Conservation (phyloP, 2,888 invertebrate genomes). For the Nomada flava region DNA sequence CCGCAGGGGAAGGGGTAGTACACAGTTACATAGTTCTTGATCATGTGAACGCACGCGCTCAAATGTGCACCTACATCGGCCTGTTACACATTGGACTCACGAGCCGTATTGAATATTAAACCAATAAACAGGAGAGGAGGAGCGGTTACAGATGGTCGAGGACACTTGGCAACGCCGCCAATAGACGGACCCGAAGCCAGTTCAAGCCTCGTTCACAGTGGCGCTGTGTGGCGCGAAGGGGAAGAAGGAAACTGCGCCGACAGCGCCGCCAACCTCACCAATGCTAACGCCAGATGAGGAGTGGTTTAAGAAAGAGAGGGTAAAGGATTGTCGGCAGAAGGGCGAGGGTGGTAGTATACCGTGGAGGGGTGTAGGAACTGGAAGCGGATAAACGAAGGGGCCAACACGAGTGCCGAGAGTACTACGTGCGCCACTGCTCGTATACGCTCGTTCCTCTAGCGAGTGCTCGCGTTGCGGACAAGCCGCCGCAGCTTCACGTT, state of each 20-base stretch:
- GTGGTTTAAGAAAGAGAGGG: slow-evolving; percentile 63
- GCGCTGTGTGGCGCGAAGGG: slow-evolving; percentile 67
- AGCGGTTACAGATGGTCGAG: slow-evolving; percentile 76
- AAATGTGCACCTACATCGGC: slow-evolving; percentile 64
- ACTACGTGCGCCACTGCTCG: slow-evolving; percentile 64
- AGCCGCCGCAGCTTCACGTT: background rate
- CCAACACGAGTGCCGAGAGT: slow-evolving; percentile 68
- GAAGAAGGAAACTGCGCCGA: slow-evolving; percentile 70
- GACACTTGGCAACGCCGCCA: slow-evolving; percentile 76
- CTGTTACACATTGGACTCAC: slow-evolving; percentile 70
- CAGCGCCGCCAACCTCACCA: slow-evolving; percentile 62
- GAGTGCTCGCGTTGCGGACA: slow-evolving; percentile 54
- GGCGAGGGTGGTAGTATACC: slow-evolving; percentile 58
- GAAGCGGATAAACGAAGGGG: slow-evolving; percentile 65
- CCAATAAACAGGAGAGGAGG: slow-evolving; percentile 75
- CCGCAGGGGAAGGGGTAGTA: slow-evolving; percentile 1
- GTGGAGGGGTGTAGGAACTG: slow-evolving; percentile 65
- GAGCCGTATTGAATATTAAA: slow-evolving; percentile 78
- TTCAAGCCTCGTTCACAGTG: slow-evolving; percentile 71
- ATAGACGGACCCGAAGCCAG: slow-evolving; percentile 67
- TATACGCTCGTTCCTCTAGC: slow-evolving; percentile 57
- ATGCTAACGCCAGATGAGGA: slow-evolving; percentile 57
- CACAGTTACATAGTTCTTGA: slow-evolving; percentile 56
- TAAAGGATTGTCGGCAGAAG: slow-evolving; percentile 52
- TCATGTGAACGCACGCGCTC: slow-evolving; percentile 65